Evolutionary conservation across 2,797 vertebrate genomes (phyloP).

Genomic region (Synanceia verrucosa): DNA sequence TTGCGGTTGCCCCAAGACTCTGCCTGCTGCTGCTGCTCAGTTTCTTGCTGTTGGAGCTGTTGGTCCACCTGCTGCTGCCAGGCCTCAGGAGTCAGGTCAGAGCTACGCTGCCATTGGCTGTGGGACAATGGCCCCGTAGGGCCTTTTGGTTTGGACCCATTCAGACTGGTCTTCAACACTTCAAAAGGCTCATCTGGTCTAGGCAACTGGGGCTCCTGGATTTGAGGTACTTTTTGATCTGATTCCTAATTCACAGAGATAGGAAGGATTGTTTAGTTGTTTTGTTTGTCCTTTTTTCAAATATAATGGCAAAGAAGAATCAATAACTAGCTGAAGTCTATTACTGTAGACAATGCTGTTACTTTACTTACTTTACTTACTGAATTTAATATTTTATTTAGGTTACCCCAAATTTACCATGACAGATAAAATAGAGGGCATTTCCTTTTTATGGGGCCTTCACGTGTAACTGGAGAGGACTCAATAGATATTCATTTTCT

Average conservation of each 20-base stretch:
- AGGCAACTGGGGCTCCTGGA: conserved; percentile 69
- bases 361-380: too few relatives aligned
- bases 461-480: too few relatives aligned
- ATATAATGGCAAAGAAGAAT: too few relatives aligned
- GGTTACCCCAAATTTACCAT: too few relatives aligned
- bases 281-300: too few relatives aligned
- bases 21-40: conserved; percentile 59
- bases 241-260: conserved; percentile 60
- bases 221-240: conserved; percentile 62
- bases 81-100: conserved; percentile 84
- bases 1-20: conserved; percentile 74
- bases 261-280: too few relatives aligned
- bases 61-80: conserved; percentile 87
- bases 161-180: conserved; percentile 47
- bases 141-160: conserved; percentile 57
- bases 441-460: not conserved
- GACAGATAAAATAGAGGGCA: not conserved
- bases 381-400: too few relatives aligned
- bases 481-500: not conserved
- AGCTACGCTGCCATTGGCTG: conserved; percentile 80
- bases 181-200: conserved; percentile 60
- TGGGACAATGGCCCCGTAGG: conserved; percentile 56
- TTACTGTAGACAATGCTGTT: too few relatives aligned
- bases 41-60: conserved; percentile 78
- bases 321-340: too few relatives aligned